phyloP scores from a whole-genome alignment of 2,888 invertebrate genomes.

The Fragum sueziense region DNA sequence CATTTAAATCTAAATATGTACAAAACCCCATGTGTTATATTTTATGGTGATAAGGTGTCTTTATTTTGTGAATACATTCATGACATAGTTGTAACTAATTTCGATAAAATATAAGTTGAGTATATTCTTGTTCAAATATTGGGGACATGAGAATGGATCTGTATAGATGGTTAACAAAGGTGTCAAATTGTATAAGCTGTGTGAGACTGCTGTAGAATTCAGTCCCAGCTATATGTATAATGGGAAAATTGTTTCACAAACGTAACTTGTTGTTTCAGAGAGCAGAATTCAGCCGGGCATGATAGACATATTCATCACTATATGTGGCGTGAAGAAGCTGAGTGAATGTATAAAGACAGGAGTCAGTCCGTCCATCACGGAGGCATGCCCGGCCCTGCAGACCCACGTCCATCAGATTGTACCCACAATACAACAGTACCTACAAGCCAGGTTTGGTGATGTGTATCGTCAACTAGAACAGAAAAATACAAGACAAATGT shows the following conservation, averaged over 20 bases:
- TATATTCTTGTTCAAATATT: too few relatives aligned
- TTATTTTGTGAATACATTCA: too few relatives aligned
- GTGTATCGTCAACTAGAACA: constrained; percentile 64
- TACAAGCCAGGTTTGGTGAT: constrained; percentile 65
- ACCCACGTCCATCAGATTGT: constrained; percentile 69
- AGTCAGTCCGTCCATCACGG: constrained; percentile 67
- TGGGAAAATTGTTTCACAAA: not conserved
- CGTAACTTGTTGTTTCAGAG: too few relatives aligned
- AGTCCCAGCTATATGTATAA: too few relatives aligned
- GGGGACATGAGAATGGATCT: not conserved
- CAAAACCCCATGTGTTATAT: too few relatives aligned
- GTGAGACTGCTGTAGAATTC: not conserved
- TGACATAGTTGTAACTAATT: too few relatives aligned
- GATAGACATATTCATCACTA: constrained; percentile 56
- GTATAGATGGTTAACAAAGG: too few relatives aligned
- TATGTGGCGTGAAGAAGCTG: constrained; percentile 68
- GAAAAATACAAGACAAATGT: constrained; percentile 59
- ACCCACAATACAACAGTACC: constrained; percentile 73
- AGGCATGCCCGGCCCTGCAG: constrained; percentile 69
- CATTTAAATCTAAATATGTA: too few relatives aligned
- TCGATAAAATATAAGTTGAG: too few relatives aligned
- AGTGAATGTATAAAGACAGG: constrained; percentile 66
- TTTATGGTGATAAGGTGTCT: too few relatives aligned
- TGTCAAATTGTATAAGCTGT: not conserved
- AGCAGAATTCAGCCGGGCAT: constrained; percentile 25